Evolutionary conservation across 2,888 invertebrate species (phyloP).

Genomic region (Xylophagus ater): DNA sequence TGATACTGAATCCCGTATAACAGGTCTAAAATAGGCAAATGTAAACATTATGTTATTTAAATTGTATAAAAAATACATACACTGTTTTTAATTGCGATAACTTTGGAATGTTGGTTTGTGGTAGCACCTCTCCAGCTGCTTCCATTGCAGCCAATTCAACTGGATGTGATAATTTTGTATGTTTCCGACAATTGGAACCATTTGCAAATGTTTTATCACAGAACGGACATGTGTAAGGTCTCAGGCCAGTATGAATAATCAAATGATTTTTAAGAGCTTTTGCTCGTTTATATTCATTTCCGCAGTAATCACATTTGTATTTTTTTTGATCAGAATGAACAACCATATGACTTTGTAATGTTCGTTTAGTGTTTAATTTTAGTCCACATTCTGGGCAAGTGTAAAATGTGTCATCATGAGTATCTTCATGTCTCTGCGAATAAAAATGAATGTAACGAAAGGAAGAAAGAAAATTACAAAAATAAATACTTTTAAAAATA

Average conservation of each 20-base stretch:
- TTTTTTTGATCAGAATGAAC: slow-evolving; percentile 17
- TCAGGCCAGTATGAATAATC: slow-evolving; percentile 14
- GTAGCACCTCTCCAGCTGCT: slow-evolving; percentile 28
- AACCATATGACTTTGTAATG: slow-evolving; percentile 28
- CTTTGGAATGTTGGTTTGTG: slow-evolving; percentile 29
- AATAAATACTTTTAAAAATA: slow-evolving; percentile 6
- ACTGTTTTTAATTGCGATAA: slow-evolving; percentile 32
- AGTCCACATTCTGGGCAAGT: slow-evolving; percentile 37
- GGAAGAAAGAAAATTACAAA: background rate
- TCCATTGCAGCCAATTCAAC: slow-evolving; percentile 36
- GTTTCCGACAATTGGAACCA: slow-evolving; percentile 17
- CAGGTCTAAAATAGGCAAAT: no score
- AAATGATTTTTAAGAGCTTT: slow-evolving; percentile 17
- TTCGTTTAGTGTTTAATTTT: slow-evolving; percentile 27
- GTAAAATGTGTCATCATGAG: no score
- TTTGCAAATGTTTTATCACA: slow-evolving; percentile 20
- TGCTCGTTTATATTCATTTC: slow-evolving; percentile 16
- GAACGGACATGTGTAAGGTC: slow-evolving; percentile 17
- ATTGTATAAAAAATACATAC: background rate
- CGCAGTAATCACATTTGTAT: slow-evolving; percentile 18
- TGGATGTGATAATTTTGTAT: no score
- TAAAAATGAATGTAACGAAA: background rate
- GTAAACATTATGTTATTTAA: no score
- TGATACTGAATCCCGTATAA: no score
- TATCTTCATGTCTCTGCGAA: slow-evolving; percentile 24